phyloP scores from a whole-genome alignment of 2,888 invertebrate genomes.

The Apodemia hepburni region DNA sequence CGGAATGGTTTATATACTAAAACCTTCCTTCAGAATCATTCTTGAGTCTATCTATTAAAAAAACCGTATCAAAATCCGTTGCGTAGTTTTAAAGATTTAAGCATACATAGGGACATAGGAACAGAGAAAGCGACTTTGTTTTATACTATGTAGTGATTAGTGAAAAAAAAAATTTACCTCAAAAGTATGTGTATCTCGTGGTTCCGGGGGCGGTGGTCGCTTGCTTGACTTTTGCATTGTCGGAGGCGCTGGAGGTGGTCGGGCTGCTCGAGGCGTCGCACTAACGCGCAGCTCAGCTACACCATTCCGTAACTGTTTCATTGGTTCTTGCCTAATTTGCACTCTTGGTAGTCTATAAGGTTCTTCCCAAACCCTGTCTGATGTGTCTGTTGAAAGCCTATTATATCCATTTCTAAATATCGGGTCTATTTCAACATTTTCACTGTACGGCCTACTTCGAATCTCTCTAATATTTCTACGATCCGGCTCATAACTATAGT shows the following conservation, averaged over 20 bases:
- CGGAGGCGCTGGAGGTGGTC: constrained; percentile 64
- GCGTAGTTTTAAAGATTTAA: too few relatives aligned
- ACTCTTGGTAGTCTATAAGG: constrained; percentile 67
- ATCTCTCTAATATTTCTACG: constrained; percentile 54
- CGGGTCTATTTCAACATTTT: constrained; percentile 67
- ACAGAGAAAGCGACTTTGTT: too few relatives aligned
- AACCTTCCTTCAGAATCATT: too few relatives aligned
- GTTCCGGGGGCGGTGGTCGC: constrained; percentile 64
- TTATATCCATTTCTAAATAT: constrained; percentile 63
- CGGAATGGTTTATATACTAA: too few relatives aligned
- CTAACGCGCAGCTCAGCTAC: constrained; percentile 69
- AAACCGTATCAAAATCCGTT: too few relatives aligned
- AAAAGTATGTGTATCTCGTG: constrained; percentile 63
- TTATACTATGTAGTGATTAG: too few relatives aligned
- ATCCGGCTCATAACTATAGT: constrained; percentile 55
- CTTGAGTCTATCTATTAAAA: too few relatives aligned
- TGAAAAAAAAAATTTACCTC: constrained; percentile 49
- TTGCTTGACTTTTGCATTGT: constrained; percentile 42
- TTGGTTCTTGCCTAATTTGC: constrained; percentile 60
- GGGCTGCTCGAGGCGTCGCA: constrained; percentile 58
- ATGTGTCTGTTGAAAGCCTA: constrained; percentile 48
- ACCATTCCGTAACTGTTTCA: constrained; percentile 61
- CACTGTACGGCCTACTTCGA: constrained; percentile 66
- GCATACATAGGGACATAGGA: too few relatives aligned
- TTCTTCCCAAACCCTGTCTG: constrained; percentile 67